Evolutionary conservation across 2,113 vertebrate species (phyloP).

Genomic region (Acanthochromis polyacanthus): DNA sequence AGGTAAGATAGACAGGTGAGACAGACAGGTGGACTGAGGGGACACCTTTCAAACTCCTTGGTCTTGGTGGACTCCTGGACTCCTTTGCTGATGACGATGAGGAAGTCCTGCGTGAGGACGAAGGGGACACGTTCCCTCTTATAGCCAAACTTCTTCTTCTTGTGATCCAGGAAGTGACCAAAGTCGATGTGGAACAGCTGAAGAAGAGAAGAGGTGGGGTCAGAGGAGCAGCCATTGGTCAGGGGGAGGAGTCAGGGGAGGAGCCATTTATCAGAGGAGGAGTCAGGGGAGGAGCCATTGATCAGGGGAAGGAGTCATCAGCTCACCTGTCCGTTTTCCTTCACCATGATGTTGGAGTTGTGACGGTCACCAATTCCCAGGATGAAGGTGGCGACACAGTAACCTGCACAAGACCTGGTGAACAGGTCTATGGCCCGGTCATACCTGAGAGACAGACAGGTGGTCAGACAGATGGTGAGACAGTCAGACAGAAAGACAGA

Average conservation of each 20-base stretch:
- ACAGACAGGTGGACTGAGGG: not conserved
- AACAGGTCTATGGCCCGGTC: constrained; percentile 86
- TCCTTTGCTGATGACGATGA: constrained; percentile 88
- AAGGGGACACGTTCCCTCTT: constrained; percentile 86
- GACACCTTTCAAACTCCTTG: constrained; percentile 88
- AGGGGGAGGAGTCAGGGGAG: not conserved
- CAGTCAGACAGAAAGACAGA: constrained; percentile 1
- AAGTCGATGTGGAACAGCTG: constrained; percentile 88
- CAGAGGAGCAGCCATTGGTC: not conserved
- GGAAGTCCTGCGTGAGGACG: constrained; percentile 87
- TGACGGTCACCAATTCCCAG: constrained; percentile 87
- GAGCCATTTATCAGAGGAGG: not conserved
- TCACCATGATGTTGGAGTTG: constrained; percentile 89
- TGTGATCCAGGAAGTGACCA: constrained; percentile 87
- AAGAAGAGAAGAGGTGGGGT: not conserved
- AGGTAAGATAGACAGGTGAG: constrained; percentile 17
- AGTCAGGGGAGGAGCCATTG: not conserved
- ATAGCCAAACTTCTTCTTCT: constrained; percentile 91
- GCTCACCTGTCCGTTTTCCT: constrained; percentile 86
- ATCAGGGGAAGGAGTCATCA: not conserved
- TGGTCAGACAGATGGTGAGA: not conserved
- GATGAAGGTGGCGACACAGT: constrained; percentile 87
- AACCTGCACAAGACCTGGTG: constrained; percentile 86
- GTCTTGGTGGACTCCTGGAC: constrained; percentile 86
- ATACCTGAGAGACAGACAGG: constrained; percentile 71